Conservation (phyloP, 2,888 invertebrate genomes). For the Lumbricus terrestris region DNA sequence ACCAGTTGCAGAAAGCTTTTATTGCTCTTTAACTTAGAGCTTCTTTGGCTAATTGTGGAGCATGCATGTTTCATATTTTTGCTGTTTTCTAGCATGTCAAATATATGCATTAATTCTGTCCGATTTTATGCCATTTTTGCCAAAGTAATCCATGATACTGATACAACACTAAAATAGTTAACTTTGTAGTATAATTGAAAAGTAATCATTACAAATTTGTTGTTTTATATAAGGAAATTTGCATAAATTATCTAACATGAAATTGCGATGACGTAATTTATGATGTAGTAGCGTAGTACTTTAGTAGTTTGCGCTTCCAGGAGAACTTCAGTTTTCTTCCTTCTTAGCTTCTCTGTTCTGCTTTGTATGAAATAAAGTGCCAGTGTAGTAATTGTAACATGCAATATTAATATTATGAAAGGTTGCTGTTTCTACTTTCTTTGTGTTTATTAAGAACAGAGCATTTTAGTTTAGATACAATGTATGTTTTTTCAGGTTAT, state of each 20-base stretch:
- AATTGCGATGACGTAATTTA: background rate
- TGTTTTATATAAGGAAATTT: background rate
- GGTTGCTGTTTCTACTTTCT: background rate
- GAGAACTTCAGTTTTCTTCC: too few relatives aligned
- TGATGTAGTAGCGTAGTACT: background rate
- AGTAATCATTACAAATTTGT: too few relatives aligned
- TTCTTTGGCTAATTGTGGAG: background rate
- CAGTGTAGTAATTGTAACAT: too few relatives aligned
- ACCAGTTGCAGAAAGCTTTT: background rate
- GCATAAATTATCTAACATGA: background rate
- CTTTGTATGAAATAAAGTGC: too few relatives aligned
- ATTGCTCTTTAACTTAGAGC: too few relatives aligned
- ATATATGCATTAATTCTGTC: background rate
- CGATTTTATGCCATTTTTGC: too few relatives aligned
- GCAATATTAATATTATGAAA: too few relatives aligned
- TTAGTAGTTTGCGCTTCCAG: too few relatives aligned
- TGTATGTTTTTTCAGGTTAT: slow-evolving; percentile 66
- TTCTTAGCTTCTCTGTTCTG: too few relatives aligned
- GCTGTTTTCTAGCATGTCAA: background rate
- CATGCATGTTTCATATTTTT: background rate
- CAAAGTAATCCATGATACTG: background rate
- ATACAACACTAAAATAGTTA: background rate
- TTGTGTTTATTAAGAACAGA: background rate
- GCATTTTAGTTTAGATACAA: background rate
- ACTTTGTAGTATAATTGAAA: background rate